phyloP scores from a whole-genome alignment of 2,888 invertebrate genomes.

The Bombylius discolor region DNA sequence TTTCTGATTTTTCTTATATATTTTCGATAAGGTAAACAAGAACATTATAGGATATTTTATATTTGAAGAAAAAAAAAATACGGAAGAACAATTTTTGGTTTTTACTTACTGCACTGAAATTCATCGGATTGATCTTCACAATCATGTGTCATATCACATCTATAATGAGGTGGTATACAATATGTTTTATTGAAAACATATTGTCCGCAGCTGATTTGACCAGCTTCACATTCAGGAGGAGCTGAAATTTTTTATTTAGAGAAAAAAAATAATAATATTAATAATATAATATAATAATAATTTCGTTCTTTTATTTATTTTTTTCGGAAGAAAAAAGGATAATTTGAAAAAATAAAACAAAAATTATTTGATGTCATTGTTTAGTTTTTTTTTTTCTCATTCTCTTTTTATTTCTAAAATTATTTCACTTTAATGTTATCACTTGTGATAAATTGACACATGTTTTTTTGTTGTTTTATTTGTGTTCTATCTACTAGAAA shows the following conservation, averaged over 20 bases:
- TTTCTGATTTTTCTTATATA: neutral
- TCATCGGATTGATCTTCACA: constrained; percentile 94
- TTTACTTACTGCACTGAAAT: constrained; percentile 82
- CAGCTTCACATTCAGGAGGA: constrained; percentile 85
- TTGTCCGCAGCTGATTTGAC: constrained; percentile 82
- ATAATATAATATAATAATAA: neutral
- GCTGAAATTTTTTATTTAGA: constrained; percentile 42
- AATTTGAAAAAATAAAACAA: too few relatives aligned
- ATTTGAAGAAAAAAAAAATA: neutral
- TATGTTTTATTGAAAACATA: constrained; percentile 93
- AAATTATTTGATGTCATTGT: too few relatives aligned
- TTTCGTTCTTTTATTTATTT: too few relatives aligned
- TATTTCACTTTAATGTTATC: too few relatives aligned
- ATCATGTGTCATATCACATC: constrained; percentile 90
- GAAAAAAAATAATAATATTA: neutral
- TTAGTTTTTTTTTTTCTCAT: neutral
- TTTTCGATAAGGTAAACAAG: neutral
- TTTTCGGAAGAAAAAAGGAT: too few relatives aligned
- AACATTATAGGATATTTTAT: neutral
- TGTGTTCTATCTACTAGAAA: too few relatives aligned
- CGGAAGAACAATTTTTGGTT: neutral
- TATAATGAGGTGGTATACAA: constrained; percentile 84
- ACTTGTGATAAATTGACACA: too few relatives aligned
- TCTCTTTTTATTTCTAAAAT: too few relatives aligned
- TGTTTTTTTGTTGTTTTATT: too few relatives aligned